Conservation (phyloP, 2,113 vertebrate genomes). For the Ageneiosus marmoratus region DNA sequence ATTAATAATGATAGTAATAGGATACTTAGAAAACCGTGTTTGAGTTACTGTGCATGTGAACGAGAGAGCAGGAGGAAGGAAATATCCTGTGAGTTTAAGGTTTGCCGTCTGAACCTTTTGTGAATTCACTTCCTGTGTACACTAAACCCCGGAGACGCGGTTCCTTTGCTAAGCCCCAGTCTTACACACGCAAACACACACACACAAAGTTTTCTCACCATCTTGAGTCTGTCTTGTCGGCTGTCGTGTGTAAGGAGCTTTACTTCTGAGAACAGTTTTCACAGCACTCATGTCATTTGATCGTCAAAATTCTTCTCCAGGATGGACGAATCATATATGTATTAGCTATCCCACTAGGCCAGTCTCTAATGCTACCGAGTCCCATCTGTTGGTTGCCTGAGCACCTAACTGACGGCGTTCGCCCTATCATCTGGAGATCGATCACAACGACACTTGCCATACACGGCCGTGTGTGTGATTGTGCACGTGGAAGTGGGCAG, state of each 20-base stretch:
- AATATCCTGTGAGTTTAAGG: not conserved
- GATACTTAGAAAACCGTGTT: not conserved
- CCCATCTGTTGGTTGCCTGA: no score
- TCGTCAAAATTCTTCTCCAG: not conserved
- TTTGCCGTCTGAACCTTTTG: slow-evolving; percentile 26
- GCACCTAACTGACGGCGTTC: not conserved
- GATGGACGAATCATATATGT: not conserved
- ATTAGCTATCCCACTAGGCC: not conserved
- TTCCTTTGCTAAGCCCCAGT: not conserved
- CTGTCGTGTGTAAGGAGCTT: not conserved
- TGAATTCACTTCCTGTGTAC: slow-evolving; percentile 28
- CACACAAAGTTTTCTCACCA: not conserved
- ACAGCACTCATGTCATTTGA: not conserved
- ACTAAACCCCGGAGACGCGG: not conserved
- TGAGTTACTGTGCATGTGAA: not conserved
- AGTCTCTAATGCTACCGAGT: not conserved
- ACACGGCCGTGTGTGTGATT: not conserved
- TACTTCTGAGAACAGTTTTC: not conserved
- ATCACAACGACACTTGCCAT: not conserved
- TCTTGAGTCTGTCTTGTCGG: not conserved
- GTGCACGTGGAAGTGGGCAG: not conserved
- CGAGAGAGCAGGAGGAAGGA: not conserved
- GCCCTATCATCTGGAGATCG: no score
- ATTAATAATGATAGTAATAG: not conserved
- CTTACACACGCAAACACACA: not conserved